These are phyloP conservation scores for Heloderma charlesbogerti DNA, from an alignment of 2,113 vertebrate species.

Conservation along the genomic window DNA sequence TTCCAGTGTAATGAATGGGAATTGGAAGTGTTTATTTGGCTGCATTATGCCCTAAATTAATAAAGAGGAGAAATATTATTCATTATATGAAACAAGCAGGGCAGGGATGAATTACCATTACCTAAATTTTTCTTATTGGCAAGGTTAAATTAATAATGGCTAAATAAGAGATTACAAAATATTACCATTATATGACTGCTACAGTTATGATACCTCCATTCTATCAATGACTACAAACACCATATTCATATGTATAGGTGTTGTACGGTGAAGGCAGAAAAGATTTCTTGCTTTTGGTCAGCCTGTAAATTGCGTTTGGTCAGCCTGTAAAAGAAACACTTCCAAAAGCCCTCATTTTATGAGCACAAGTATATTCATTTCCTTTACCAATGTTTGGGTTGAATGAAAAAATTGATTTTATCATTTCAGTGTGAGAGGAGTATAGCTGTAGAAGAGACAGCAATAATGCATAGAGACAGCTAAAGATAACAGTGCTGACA, in stretches of 20 bases:
- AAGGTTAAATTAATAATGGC: neutral
- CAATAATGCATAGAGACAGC: conserved; percentile 40
- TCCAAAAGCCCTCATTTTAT: conserved; percentile 48
- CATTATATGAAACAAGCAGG: neutral
- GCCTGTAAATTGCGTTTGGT: neutral
- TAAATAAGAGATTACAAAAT: conserved; percentile 36
- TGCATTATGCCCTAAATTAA: neutral
- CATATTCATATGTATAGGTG: conserved; percentile 27
- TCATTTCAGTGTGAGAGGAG: conserved; percentile 35
- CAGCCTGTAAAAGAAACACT: conserved; percentile 51
- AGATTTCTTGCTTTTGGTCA: conserved; percentile 13
- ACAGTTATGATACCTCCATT: conserved; percentile 11
- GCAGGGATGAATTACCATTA: neutral
- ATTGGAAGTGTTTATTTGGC: neutral
- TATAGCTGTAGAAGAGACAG: conserved; percentile 32
- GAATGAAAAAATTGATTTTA: conserved; percentile 53
- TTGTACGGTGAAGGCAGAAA: rapidly evolving
- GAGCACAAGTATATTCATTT: conserved; percentile 29
- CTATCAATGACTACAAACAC: conserved; percentile 26
- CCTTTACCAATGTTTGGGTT: conserved; percentile 35
- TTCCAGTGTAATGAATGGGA: neutral
- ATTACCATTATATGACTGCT: conserved; percentile 7
- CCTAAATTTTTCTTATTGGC: neutral
- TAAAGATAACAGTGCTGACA: conserved; percentile 48
- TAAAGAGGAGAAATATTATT: neutral